Evolutionary conservation across 2,113 vertebrate genomes (phyloP).

Genomic region (Apaloderma vittatum): DNA sequence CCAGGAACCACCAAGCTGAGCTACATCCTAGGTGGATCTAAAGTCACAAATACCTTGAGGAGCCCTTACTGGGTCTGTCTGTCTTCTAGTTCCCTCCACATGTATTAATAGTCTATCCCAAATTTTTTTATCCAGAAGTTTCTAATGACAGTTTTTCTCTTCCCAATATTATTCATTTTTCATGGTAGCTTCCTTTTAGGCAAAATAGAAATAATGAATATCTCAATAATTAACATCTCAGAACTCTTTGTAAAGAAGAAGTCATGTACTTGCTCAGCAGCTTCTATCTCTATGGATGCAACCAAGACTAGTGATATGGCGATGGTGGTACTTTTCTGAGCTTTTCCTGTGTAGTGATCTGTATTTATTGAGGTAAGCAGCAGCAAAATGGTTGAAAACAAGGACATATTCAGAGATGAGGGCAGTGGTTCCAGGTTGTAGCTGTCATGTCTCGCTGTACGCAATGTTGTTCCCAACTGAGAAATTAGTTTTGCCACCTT

Average conservation of each 20-base stretch:
- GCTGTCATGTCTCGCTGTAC: background rate
- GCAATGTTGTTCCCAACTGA: background rate
- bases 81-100: background rate
- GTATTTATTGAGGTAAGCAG: background rate
- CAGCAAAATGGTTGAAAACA: background rate
- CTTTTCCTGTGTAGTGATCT: background rate
- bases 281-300: background rate
- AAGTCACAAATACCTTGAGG: background rate
- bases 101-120: background rate
- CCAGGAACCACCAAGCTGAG: background rate
- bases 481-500: background rate
- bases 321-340: background rate
- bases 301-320: background rate
- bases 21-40: background rate
- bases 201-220: background rate
- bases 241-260: background rate
- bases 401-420: background rate
- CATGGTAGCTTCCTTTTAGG: background rate
- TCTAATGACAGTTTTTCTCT: background rate
- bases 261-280: background rate
- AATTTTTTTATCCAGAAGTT: background rate
- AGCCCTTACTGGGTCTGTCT: accelerated
- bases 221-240: background rate
- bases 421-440: background rate
- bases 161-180: background rate